Conservation (phyloP, 2,113 vertebrate species). For the Megalops atlanticus region DNA sequence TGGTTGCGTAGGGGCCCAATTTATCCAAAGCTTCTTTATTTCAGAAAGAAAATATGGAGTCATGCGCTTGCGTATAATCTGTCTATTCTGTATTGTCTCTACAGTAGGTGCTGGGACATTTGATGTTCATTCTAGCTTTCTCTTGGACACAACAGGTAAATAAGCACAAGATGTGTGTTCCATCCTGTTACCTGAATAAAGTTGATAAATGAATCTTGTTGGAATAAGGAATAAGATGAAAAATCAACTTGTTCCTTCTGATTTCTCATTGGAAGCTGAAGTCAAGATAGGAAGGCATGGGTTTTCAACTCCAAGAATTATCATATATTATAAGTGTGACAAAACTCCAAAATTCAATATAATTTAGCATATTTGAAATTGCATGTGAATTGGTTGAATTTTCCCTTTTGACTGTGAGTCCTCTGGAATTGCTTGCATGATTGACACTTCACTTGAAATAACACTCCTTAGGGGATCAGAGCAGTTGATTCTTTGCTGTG, state of each 20-base stretch:
- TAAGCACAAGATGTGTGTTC: not conserved
- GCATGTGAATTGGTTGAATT: too few relatives aligned
- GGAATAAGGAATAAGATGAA: too few relatives aligned
- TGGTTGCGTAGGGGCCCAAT: not conserved
- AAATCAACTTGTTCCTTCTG: too few relatives aligned
- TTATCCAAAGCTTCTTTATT: not conserved
- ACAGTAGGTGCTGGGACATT: constrained; percentile 25
- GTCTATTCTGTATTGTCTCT: not conserved
- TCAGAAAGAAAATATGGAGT: not conserved
- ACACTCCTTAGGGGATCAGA: not conserved
- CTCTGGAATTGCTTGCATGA: not conserved
- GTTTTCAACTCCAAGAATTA: too few relatives aligned
- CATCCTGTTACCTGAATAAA: too few relatives aligned
- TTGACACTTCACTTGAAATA: not conserved
- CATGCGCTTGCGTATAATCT: not conserved
- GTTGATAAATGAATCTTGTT: too few relatives aligned
- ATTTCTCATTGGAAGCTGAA: too few relatives aligned
- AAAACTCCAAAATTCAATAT: too few relatives aligned
- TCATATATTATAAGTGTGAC: too few relatives aligned
- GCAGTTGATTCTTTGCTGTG: not conserved
- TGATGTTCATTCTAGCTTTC: not conserved
- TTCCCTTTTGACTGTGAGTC: not conserved
- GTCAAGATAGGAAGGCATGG: too few relatives aligned
- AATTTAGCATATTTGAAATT: too few relatives aligned
- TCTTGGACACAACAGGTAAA: constrained; percentile 18